A percentile compares a stretch with the other conserved stretches of the same genome.
Conservation (phyloP, 2,888 invertebrate species). For the Elaeidobius kamerunicus region DNA sequence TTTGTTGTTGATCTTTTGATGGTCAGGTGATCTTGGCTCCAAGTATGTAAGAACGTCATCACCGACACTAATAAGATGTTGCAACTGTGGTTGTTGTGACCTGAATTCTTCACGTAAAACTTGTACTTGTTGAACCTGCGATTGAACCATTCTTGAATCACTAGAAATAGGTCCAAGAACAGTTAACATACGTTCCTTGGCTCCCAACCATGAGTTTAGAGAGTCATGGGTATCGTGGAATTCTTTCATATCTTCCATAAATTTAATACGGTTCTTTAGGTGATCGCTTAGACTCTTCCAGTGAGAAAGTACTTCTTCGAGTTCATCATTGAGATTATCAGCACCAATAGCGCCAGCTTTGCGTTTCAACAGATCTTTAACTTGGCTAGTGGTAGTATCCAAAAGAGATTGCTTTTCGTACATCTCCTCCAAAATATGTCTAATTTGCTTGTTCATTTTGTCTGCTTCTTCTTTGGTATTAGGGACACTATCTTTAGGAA, state of each 20-base stretch:
- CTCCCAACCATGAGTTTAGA: constrained; percentile 80
- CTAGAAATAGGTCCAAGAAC: constrained; percentile 95
- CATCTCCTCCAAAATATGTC: constrained; percentile 84
- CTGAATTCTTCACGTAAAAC: constrained; percentile 94
- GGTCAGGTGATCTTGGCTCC: constrained; percentile 58
- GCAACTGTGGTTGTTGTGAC: constrained; percentile 85
- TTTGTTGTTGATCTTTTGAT: constrained; percentile 66
- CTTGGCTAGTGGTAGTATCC: constrained; percentile 85
- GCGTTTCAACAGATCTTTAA: constrained; percentile 80
- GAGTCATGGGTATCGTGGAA: constrained; percentile 88
- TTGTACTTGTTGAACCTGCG: constrained; percentile 93
- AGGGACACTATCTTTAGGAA: constrained; percentile 79
- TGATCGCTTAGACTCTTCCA: constrained; percentile 86
- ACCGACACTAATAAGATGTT: constrained; percentile 79
- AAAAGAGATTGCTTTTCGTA: constrained; percentile 88
- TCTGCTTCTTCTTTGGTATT: constrained; percentile 87
- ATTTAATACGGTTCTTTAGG: constrained; percentile 69
- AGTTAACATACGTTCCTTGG: constrained; percentile 94
- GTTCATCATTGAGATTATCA: constrained; percentile 77
- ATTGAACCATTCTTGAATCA: constrained; percentile 92
- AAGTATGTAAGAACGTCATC: constrained; percentile 65
- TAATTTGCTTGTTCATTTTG: constrained; percentile 77
- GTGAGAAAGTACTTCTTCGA: constrained; percentile 75
- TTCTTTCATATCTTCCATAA: constrained; percentile 84
- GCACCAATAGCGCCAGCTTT: constrained; percentile 83